Base-by-base conservation (phyloP, 1,140 invertebrate genomes). In the Cyrtorhinus lividipennis region DNA sequence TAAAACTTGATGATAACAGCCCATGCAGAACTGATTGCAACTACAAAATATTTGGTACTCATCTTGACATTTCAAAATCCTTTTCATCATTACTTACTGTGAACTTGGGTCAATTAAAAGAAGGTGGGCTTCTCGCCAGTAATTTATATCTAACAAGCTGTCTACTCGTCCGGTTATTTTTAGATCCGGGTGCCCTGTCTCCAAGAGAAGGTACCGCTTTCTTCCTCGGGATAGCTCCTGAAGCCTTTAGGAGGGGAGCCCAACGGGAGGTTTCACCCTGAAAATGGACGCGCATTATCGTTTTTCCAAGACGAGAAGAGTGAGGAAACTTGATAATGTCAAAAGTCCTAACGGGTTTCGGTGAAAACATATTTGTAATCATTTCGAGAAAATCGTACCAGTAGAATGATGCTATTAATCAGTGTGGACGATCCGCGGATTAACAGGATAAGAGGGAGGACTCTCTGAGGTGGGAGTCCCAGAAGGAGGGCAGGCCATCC, bases 401-500 rank as follows among this genome's bases (percentile, higher is more conserved):
- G n/a, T n/a, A 15, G 30, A 38, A 38, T 5, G 30, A 38, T 38
- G 30, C 5, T 5, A 38, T n/a, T n/a, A n/a, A n/a, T n/a, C n/a
- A n/a, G 30, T 5, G 15, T 8, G 30, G 30, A 38, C 15, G 30
- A 15, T 5, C 5, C 30, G 5, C 15, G 30, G 30, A 38, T 15
- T 38, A 38, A 15, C 30, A 38, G 30, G 30, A 38, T 15, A 5
- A 5, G 5, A 53, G 48, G 8, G 48, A 20, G 48, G 48, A 53
- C 48, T 12, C 8, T 3, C 8, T 10, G 48, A 53, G 20, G 48
- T 53, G 48, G 48, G 12, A 12, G 48, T 53, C 20, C 18, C 48
- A 53, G 48, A 53, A 53, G 48, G 48, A 53, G 48, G 48, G 48
- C 48, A 53, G 48, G 48, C 48, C 12, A 53, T 53, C 48, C 48